phyloP scores from a whole-genome alignment of 64 coral and sea anemone genomes.

The Dendrophyllia cribrosa region DNA sequence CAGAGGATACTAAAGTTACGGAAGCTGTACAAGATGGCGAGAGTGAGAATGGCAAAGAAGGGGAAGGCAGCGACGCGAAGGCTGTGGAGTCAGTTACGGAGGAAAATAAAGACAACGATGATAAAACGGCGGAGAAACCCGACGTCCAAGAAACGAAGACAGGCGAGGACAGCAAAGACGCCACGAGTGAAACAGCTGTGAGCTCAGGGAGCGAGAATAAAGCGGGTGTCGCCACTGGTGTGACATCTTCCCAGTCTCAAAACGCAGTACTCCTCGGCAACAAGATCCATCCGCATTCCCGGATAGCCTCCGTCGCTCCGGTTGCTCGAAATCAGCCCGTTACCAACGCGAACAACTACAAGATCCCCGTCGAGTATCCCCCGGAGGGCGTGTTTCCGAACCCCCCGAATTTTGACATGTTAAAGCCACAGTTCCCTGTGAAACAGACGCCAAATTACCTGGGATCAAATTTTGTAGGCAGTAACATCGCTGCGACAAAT shows the following conservation, averaged over 20 bases:
- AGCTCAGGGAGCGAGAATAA: background rate
- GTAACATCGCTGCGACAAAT: background rate
- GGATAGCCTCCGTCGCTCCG: slow-evolving; percentile 44
- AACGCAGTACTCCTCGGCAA: background rate
- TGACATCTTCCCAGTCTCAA: background rate
- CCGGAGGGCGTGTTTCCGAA: slow-evolving; percentile 29
- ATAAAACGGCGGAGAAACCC: background rate
- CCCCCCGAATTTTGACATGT: slow-evolving; percentile 20
- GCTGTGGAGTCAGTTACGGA: background rate
- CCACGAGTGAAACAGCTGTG: background rate
- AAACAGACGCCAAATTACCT: slow-evolving; percentile 8
- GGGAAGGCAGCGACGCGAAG: background rate
- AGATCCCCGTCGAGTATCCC: background rate
- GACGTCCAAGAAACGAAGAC: background rate
- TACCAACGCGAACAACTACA: background rate
- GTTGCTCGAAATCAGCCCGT: slow-evolving; percentile 3
- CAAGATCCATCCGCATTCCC: slow-evolving; percentile 31
- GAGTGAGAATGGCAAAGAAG: background rate
- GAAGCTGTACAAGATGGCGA: slow-evolving; percentile 4
- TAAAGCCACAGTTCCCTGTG: slow-evolving; percentile 8
- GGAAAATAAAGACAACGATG: background rate
- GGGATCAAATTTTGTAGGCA: background rate
- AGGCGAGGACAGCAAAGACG: background rate
- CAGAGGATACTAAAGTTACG: background rate
- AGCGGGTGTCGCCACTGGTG: background rate